Base-by-base conservation (phyloP, 1,140 invertebrate genomes). In the Dendroctonus valens region DNA sequence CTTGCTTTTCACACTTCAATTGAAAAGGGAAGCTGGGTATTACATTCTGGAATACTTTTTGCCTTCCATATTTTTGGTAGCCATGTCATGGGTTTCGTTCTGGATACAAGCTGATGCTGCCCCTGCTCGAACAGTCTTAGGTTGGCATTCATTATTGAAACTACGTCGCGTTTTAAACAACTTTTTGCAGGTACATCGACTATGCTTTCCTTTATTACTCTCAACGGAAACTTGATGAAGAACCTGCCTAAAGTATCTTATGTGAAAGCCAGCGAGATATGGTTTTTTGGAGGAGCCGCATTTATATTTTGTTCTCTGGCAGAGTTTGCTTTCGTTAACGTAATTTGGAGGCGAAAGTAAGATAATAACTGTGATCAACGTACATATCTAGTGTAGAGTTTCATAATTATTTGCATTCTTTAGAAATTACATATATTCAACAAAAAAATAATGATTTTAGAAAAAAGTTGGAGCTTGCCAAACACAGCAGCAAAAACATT, bases 11-110 rank as follows among this genome's bases (percentile, higher is more conserved):
- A 87, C 86, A 5, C 92, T 93, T 67, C 86, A 89, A 73, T 75
- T 94, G 11, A 85, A 86, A 0, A 83, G 92, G 40, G 89, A 93
- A 80, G 89, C 92, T 70, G 92, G 92, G 49, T 93, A 92, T 75
- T 94, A 94, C 72, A 81, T 95, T 57, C 91, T 95, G 85, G 92
- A 94, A 70, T 94, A 93, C 73, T 95, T 92, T 70, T 85, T 94
- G 63, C 93, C 93, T 0, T 93, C 91, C 4, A 92, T 94, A 80
- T 83, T 94, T 67, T 88, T 95, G 61, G 92, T 94, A 5, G 87
- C 88, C 9, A 91, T 93, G 64, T 94, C 92, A 0, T 95, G 92
- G 92, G 92, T 94, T 9, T 91, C 92, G 0, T 94, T 94, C 73
- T 94, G 92, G 92, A 78, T 95, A 53, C 92, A 94, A 74, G 87